Conservation (phyloP, 1,140 invertebrate genomes). For the Mya arenaria region DNA sequence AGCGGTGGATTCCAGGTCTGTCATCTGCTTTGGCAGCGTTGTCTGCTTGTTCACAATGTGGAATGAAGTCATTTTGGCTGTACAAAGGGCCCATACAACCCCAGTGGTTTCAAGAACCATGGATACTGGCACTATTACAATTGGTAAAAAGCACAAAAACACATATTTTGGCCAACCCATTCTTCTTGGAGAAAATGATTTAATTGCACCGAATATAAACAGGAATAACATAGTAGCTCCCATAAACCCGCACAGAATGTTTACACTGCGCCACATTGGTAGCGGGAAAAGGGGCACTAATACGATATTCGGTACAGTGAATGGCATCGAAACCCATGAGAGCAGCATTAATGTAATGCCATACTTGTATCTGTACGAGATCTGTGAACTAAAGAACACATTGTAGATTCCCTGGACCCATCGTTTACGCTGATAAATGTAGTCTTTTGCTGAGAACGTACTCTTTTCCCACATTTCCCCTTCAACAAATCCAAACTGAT, state of each 20-base stretch:
- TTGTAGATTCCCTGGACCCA: constrained; percentile 98
- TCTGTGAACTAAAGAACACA: constrained; percentile 94
- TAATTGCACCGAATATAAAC: constrained; percentile 97
- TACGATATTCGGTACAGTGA: constrained; percentile 94
- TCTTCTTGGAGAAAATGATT: constrained; percentile 94
- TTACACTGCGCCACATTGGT: constrained; percentile 88
- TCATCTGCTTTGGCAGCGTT: constrained; percentile 15
- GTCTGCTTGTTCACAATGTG: constrained; percentile 65
- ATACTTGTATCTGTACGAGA: constrained; percentile 91
- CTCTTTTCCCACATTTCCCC: constrained; percentile 99
- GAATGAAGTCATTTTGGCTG: constrained; percentile 51
- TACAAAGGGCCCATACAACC: constrained; percentile 54
- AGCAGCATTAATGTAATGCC: constrained; percentile 95
- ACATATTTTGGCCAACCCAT: constrained; percentile 91
- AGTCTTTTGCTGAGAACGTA: constrained; percentile 96
- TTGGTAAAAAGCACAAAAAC: constrained; percentile 83
- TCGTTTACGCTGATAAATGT: constrained; percentile 96
- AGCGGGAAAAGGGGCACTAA: constrained; percentile 93
- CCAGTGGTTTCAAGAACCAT: constrained; percentile 61
- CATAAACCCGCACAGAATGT: constrained; percentile 94
- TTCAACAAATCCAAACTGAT: constrained; percentile 80
- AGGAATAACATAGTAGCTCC: constrained; percentile 96
- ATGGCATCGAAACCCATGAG: constrained; percentile 96
- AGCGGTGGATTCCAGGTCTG: constrained; percentile 27
- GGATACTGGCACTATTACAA: constrained; percentile 59